phyloP scores from a whole-genome alignment of 2,797 vertebrate species.

The Cirrhinus molitorella region DNA sequence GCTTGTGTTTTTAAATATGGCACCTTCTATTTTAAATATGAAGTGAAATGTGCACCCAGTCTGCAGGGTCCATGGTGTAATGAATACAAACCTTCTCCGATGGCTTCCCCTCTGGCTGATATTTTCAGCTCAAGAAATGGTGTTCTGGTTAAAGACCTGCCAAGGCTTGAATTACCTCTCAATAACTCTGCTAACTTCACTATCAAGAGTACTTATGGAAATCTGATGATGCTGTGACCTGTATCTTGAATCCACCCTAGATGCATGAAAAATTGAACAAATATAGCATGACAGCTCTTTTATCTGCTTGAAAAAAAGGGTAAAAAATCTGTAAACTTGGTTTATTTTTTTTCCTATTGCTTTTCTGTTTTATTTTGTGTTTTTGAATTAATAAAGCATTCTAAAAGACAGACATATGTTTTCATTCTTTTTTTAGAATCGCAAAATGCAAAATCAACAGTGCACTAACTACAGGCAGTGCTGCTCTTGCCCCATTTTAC shows the following conservation, averaged over 20 bases:
- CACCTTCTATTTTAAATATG: slow-evolving; percentile 64
- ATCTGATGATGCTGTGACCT: not conserved
- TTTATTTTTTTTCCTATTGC: not conserved
- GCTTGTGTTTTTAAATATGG: slow-evolving; percentile 68
- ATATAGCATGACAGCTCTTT: not conserved
- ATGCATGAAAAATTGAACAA: not conserved
- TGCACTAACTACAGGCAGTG: too few relatives aligned
- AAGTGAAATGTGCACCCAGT: slow-evolving; percentile 63
- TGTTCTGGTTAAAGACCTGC: slow-evolving; percentile 43
- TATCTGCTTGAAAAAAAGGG: not conserved
- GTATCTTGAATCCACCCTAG: too few relatives aligned
- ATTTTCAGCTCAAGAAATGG: slow-evolving; percentile 55
- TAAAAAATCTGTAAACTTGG: not conserved
- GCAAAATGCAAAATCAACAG: not conserved
- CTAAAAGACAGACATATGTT: slow-evolving; percentile 22
- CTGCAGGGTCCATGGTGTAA: slow-evolving; percentile 62
- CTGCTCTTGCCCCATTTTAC: not conserved
- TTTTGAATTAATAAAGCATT: slow-evolving; percentile 33
- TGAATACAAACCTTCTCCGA: slow-evolving; percentile 26
- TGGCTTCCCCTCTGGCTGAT: slow-evolving; percentile 21
- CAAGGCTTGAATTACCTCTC: slow-evolving; percentile 1
- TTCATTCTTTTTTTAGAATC: not conserved
- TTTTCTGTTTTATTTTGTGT: not conserved
- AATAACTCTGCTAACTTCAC: not conserved
- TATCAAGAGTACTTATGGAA: not conserved